Evolutionary conservation across 2,888 invertebrate species (phyloP), one percentile per base, ranked within the genome.

Genomic region (Cacoxenus indagator): DNA sequence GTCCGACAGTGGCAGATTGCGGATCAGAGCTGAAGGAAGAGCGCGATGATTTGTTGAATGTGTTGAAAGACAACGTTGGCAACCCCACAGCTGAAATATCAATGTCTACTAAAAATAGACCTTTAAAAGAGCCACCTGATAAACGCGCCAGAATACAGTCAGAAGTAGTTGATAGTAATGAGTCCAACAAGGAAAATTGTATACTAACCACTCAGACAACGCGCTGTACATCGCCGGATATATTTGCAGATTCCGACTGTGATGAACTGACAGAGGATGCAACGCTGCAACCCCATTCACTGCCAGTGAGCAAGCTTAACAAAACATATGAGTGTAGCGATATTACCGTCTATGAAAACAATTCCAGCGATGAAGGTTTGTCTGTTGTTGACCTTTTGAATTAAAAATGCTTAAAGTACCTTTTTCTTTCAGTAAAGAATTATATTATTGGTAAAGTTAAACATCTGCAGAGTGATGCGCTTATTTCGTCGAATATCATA

Each of bases 291-390:
- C 67, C 76, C 31, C 64, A 79, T 9, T 79, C 76, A 0, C 0
- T 70, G 14, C 67, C 68, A 5, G 70, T 70, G 2, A 81, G 74
- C 19, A 78, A 71, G 5, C 59, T 74, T 14, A 45, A 46, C 4
- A 74, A 17, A n/a, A 27, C 27, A 65, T 67, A 62, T 27, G 14
- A 43, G 22, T 24, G 37, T 24, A 6, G 19, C 14, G 69, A 73
- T 4, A 78, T 85, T 46, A 71, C 71, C 3, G 78, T 73, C 14
- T 86, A 77, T 65, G 86, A 87, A 73, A 73, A 79, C 2, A 85
- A 76, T 57, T 87, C 86, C 14, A 87, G 85, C 51, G 87, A 87
- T 74, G 87, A 87, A 73, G 87, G 87, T 86, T 48, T 22, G 54
- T 1, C 1, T 11, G 19, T 27, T 6, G 31, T 8, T 31, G 31